Conservation (phyloP, 1,140 invertebrate species). For the Saccostrea cuccullata region DNA sequence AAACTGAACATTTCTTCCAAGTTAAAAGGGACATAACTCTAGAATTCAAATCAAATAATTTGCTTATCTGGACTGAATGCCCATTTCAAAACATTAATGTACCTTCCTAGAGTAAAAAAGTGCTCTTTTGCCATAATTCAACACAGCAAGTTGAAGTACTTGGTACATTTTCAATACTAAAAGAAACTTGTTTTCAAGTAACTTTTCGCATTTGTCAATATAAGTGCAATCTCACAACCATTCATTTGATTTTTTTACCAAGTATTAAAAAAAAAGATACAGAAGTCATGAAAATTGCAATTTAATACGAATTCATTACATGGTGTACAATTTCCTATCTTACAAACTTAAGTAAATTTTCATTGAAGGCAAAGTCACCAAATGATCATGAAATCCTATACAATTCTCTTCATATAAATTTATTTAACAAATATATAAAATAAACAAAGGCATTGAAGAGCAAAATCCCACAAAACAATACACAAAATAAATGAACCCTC, state of each 20-base stretch:
- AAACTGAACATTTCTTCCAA: too few relatives aligned
- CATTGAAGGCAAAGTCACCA: not conserved
- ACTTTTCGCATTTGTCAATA: not conserved
- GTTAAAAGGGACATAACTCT: too few relatives aligned
- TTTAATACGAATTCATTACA: conserved; percentile 23
- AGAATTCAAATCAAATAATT: too few relatives aligned
- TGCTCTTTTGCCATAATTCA: too few relatives aligned
- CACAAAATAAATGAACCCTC: not conserved
- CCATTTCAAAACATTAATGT: too few relatives aligned
- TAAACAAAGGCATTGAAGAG: not conserved
- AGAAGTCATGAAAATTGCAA: not conserved
- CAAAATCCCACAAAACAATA: not conserved
- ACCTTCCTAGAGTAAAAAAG: too few relatives aligned
- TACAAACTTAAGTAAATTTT: not conserved
- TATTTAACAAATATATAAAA: conserved; percentile 17
- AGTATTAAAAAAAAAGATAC: not conserved
- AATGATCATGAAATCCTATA: not conserved
- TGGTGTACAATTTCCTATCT: conserved; percentile 25
- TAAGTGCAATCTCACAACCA: not conserved
- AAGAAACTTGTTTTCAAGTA: not conserved
- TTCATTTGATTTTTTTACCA: not conserved
- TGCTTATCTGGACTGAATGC: too few relatives aligned
- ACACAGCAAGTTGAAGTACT: not conserved
- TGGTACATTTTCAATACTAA: not conserved
- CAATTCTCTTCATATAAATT: not conserved